A percentile compares a stretch with the other conserved stretches of the same genome.
These are phyloP conservation scores for Lamellibrachia satsuma DNA, from an alignment of 2,888 invertebrate genomes.

Conservation along the genomic window DNA sequence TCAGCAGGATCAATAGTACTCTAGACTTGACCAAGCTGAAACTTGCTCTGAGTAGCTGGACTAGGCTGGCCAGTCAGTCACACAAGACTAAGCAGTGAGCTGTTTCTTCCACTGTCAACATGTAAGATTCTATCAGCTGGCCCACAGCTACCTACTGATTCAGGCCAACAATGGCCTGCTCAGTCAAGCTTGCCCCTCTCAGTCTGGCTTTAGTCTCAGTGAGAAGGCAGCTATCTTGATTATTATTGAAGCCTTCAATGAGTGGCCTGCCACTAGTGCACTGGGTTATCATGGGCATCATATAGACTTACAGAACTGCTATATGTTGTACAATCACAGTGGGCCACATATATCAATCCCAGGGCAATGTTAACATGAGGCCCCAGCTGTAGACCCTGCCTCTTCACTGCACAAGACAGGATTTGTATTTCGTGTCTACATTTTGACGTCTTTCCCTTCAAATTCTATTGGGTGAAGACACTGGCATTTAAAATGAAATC, in stretches of 20 bases:
- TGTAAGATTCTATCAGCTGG: not conserved
- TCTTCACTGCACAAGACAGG: not conserved
- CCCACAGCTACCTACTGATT: not conserved
- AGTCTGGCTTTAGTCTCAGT: not conserved
- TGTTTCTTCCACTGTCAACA: too few species aligned
- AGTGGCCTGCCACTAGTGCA: not conserved
- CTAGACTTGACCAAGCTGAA: not conserved
- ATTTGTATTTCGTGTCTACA: not conserved
- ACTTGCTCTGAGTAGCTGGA: not conserved
- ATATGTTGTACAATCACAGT: not conserved
- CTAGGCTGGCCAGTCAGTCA: not conserved
- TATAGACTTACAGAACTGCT: not conserved
- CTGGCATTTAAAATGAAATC: not conserved
- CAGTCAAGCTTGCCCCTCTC: not conserved
- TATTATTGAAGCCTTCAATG: constrained; percentile 1
- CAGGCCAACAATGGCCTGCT: not conserved
- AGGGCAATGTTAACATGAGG: not conserved
- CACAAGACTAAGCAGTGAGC: not conserved
- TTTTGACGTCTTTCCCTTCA: not conserved
- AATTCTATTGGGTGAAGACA: not conserved
- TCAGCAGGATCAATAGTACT: not conserved
- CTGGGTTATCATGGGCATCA: not conserved
- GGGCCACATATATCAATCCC: not conserved
- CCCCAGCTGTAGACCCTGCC: not conserved
- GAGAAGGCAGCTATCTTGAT: not conserved